Percentiles rank a stretch among this genome's conserved stretches.
Evolutionary conservation across 2,797 vertebrate genomes (phyloP).

Genomic region (Jordanella pulchra): DNA sequence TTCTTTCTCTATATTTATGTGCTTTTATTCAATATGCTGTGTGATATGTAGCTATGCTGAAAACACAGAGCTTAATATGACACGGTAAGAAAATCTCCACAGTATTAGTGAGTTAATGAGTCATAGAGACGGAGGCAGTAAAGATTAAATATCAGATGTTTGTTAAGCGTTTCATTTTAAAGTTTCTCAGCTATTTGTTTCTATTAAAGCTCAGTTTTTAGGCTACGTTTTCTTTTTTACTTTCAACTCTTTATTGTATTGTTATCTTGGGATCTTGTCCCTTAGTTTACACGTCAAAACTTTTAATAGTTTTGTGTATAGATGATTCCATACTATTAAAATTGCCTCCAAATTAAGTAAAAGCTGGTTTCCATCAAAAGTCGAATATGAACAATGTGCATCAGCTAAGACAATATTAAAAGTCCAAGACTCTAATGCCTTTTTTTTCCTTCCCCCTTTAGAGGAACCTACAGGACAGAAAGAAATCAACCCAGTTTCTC

Average conservation of each 20-base stretch:
- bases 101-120: not conserved
- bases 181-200: not conserved
- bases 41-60: not conserved
- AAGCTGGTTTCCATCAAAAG: not conserved
- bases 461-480: conserved; percentile 77
- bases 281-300: too few species aligned
- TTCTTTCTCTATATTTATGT: not conserved
- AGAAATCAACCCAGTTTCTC: conserved; percentile 33
- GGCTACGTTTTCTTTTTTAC: not conserved
- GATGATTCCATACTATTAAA: not conserved
- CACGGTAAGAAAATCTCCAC: not conserved
- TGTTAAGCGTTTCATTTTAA: not conserved
- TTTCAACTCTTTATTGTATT: too few species aligned
- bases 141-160: not conserved
- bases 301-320: too few species aligned
- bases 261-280: too few species aligned
- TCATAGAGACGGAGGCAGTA: not conserved
- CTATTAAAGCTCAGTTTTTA: not conserved
- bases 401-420: conserved; percentile 2
- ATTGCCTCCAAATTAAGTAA: not conserved
- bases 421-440: not conserved
- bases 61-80: not conserved
- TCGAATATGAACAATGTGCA: not conserved
- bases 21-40: not conserved
- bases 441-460: conserved; percentile 45